These are phyloP conservation scores for Panurus biarmicus DNA, from an alignment of 2,113 vertebrate genomes.

Conservation along the genomic window DNA sequence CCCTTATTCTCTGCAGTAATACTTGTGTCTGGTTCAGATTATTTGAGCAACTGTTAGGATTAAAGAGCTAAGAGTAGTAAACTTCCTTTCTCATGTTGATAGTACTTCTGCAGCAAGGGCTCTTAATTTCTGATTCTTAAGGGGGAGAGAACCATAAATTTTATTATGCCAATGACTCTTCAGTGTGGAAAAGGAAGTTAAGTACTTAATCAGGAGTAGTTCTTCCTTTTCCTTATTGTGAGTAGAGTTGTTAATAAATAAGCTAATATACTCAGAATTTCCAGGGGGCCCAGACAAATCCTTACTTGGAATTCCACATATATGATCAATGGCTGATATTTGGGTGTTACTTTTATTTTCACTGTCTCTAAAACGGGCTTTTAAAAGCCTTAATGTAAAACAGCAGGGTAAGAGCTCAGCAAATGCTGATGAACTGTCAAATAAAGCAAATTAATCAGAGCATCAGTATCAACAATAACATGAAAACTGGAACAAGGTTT, in stretches of 20 bases:
- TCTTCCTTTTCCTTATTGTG: not conserved
- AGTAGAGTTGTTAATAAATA: not conserved
- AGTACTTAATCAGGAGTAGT: not conserved
- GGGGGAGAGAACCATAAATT: not conserved
- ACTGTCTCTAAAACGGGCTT: not conserved
- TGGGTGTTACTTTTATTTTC: not conserved
- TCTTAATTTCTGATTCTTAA: not conserved
- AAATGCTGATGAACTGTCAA: not conserved
- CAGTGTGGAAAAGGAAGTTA: not conserved
- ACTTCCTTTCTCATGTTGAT: not conserved
- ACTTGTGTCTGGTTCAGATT: not conserved
- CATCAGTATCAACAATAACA: not conserved
- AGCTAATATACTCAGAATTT: not conserved
- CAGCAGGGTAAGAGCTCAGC: not conserved
- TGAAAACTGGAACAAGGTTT: not conserved
- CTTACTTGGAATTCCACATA: not conserved
- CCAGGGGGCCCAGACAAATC: not conserved
- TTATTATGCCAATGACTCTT: not conserved
- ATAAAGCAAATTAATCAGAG: not conserved
- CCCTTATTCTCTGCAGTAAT: not conserved
- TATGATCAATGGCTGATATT: not conserved
- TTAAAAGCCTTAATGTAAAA: not conserved
- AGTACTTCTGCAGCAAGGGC: not conserved
- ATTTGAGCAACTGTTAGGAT: not conserved
- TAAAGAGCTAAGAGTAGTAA: not conserved